phyloP scores from a whole-genome alignment of 2,888 invertebrate species.

The Adela reaumurella region DNA sequence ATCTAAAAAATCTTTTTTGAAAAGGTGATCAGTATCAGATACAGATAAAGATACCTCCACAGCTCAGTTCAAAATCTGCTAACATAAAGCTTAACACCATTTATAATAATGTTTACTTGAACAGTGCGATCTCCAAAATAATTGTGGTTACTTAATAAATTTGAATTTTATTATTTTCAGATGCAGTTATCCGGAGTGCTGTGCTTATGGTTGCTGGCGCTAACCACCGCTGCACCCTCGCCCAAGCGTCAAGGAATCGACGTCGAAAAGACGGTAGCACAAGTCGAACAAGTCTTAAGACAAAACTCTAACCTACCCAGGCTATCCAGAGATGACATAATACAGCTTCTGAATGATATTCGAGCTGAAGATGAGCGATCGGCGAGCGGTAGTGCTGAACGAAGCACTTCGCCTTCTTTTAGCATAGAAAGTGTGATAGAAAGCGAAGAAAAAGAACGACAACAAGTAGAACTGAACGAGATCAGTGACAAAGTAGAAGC shows the following conservation, averaged over 20 bases:
- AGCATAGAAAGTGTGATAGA: constrained; percentile 14
- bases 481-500: constrained; percentile 7
- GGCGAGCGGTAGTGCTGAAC: constrained; percentile 21
- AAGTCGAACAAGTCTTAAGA: constrained; percentile 63
- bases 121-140: too few species aligned
- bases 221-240: not conserved
- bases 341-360: constrained; percentile 65
- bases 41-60: too few species aligned
- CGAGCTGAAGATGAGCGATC: constrained; percentile 47
- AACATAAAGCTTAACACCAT: too few species aligned
- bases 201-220: not conserved
- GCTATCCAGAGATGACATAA: constrained; percentile 61
- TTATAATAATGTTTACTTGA: not conserved
- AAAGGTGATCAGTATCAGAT: too few species aligned
- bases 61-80: too few species aligned
- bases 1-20: too few species aligned
- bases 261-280: constrained; percentile 61
- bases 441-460: constrained; percentile 10
- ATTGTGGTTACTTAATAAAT: too few species aligned
- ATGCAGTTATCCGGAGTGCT: not conserved
- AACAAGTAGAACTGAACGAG: constrained; percentile 20
- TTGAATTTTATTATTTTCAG: not conserved
- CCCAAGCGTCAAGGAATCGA: constrained; percentile 25
- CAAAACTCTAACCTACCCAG: constrained; percentile 61
- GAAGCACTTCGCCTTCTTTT: not conserved